phyloP scores from a whole-genome alignment of 2,113 vertebrate species.

The Genyomyrus donnyi region DNA sequence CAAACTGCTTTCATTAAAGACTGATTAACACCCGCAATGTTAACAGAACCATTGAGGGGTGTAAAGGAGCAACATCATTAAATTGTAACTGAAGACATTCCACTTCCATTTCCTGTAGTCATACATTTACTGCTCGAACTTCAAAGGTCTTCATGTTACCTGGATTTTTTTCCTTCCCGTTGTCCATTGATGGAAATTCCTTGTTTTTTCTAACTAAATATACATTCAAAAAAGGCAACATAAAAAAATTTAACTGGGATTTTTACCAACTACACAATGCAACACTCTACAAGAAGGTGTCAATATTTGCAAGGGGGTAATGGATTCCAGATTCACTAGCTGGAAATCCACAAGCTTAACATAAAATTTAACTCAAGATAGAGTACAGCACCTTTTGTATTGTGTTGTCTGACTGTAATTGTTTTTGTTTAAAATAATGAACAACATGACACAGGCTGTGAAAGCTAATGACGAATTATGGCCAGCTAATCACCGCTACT shows the following conservation, averaged over 20 bases:
- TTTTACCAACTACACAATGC: neutral
- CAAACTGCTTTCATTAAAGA: slow-evolving; percentile 65
- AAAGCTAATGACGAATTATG: slow-evolving; percentile 25
- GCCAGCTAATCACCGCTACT: slow-evolving; percentile 38
- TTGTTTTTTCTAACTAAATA: neutral
- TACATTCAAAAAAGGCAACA: neutral
- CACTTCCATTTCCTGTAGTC: slow-evolving; percentile 14
- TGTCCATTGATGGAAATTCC: neutral
- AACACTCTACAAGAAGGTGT: neutral
- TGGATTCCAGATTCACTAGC: neutral
- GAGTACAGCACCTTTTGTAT: neutral
- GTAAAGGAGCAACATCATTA: slow-evolving; percentile 46
- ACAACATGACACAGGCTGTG: neutral
- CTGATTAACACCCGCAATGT: slow-evolving; percentile 27
- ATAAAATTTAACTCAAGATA: neutral
- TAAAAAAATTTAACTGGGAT: neutral
- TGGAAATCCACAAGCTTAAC: neutral
- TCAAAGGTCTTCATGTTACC: neutral
- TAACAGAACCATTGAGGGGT: neutral
- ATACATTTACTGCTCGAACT: neutral
- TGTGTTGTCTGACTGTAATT: neutral
- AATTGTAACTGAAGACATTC: slow-evolving; percentile 52
- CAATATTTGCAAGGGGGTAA: neutral
- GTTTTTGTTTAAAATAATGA: neutral
- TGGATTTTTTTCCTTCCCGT: neutral